Evolutionary conservation across 1,140 invertebrate species (phyloP), one percentile per base, ranked within the genome.

Genomic region (Drosophila dunni): DNA sequence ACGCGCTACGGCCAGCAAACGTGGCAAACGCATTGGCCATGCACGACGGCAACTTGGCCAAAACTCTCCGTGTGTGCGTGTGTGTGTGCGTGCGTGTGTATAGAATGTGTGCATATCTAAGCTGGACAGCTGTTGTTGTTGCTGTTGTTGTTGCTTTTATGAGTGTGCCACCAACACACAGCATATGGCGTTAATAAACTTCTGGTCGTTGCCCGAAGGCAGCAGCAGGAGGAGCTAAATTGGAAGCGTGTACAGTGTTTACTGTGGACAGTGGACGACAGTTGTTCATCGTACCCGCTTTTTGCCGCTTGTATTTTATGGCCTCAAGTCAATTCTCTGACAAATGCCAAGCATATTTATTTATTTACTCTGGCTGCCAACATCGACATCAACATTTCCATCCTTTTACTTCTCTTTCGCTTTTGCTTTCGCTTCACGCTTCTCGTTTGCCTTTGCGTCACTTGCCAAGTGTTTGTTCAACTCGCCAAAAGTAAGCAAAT

Each of bases 301-400:
- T 79, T 57, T 72, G 72, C 4, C 24, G 72, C 66, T 88, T 66
- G 77, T 89, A 80, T 79, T 84, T 89, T 90, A 90, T 90, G 81
- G 85, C 85, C 81, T 75, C 81, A 85, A 89, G 84, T 89, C 84
- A 89, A 89, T 89, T 89, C 84, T 71, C 81, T 84, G 85, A 84
- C 84, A 89, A 88, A 89, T 89, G 78, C 78, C 75, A 68, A 90
- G 81, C 85, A 89, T 89, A 89, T 89, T 89, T 89, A 90, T 89
- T 89, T 89, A 90, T 90, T 90, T 89, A 81, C 85, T 89, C 67
- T 77, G 54, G 62, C 66, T 69, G 58, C 74, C 67, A 61, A 36
- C 64, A 60, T 69, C 45, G 58, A 71, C 60, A 60, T 69, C 45
- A 56, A 71, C 60, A 67, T 53, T 72, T 56, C 20, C 40, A 34